Evolutionary conservation across 2,797 vertebrate genomes (phyloP), one percentile per base, ranked within the genome.

Genomic region (Anabas testudineus): DNA sequence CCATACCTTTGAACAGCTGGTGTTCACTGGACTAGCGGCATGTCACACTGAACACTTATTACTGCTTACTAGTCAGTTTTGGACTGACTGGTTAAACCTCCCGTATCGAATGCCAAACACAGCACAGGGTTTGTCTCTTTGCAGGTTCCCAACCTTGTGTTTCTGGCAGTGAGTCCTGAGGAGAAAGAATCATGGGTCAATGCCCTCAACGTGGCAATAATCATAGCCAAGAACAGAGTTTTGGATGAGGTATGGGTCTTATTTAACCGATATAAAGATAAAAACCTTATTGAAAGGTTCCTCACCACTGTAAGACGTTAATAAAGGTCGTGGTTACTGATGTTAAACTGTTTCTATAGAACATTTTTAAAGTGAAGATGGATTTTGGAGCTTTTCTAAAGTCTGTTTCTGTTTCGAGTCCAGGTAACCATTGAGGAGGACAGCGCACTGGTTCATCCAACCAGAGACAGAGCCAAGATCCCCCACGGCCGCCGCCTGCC

Each of bases 161-260:
- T 99, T 91, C 91, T 99, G 78, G 97, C 97, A 0, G 96, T 98
- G 63, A 99, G 97, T 94, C 97, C 97, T 0, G 97, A 99, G 73
- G 97, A 99, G 76, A 99, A 99, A 47, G 97, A 99, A 41, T 97
- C 95, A 0, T 99, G 97, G 97, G 94, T 99, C 73, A 96, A 92
- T 0, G 95, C 93, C 57, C 92, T 99, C 76, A 98, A 95, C 62
- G 90, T 92, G 0, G 97, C 96, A 0, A 96, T 99, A 83, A 92
- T 91, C 45, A 95, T 94, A 39, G 96, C 97, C 69, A 99, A 98
- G 86, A 99, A 98, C 90, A 94, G 95, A 53, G 89, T 97, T 84
- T 68, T 97, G 36, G 97, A 99, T 0, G 94, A 97, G 95, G 97
- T 96, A 73, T 0, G n/a, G n/a, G n/a, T n/a, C n/a, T n/a, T n/a